Base-by-base conservation (phyloP, 2,797 vertebrate species). In the Spheniscus humboldti region DNA sequence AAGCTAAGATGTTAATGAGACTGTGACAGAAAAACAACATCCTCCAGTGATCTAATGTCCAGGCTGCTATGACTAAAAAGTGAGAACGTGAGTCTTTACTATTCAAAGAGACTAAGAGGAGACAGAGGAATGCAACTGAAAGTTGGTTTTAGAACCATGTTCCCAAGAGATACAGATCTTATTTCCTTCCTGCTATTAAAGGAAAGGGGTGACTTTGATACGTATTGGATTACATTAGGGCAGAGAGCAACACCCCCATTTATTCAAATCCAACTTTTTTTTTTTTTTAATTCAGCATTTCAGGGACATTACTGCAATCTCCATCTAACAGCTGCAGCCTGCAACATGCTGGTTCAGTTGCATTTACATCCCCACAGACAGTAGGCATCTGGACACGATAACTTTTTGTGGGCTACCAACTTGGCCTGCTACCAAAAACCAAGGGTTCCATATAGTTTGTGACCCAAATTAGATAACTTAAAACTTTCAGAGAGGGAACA, bases 161-260 rank as follows among this genome's bases (percentile, higher is more conserved):
- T 97, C 88, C 86, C 90, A 94, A 64, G 86, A 92, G 67, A 91
- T 85, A 94, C 6, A 77, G 63, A 92, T 94, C 90, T 95, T 86
- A 77, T 64, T 92, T 94, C 73, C 91, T 93, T 96, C 75, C 81
- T 83, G 59, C 88, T 92, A 48, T 83, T 79, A 92, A 83, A 82
- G 66, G 74, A 83, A 83, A 75, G 22, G 50, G 43, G 52, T 80
- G 30, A 56, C 60, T 92, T 94, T 62, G 78, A 80, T 80, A 92
- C 13, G 2, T 56, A 81, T 8, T 80, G 60, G 50, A 91, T 53
- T 83, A 59, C 31, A 4, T 37, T 30, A 79, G 12, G 24, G 11
- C 78, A 92, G 56, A 86, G 50, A 92, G 45, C 35, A 91, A 90
- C 69, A 71, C 25, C 39, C 45, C 47, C 55, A 69, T 89, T 93